Evolutionary conservation across 2,888 invertebrate genomes (phyloP).

Genomic region (Aphidoletes aphidimyza): DNA sequence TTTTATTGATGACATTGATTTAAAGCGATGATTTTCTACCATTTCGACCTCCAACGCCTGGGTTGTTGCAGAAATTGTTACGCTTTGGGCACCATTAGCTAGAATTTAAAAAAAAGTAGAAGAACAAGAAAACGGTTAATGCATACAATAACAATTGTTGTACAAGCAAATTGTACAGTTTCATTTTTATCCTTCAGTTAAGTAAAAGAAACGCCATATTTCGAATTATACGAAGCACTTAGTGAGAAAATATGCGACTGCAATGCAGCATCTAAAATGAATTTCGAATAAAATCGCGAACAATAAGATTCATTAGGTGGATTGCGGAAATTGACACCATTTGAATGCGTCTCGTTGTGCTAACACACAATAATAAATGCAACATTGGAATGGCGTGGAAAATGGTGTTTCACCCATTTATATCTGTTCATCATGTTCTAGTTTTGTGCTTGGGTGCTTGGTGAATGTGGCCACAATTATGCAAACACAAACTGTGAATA

Average conservation of each 20-base stretch:
- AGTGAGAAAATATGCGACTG: background rate
- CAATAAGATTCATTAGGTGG: conserved; percentile 39
- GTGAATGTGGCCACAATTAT: background rate
- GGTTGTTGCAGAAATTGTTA: background rate
- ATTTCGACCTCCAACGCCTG: background rate
- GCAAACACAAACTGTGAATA: background rate
- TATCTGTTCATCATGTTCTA: too few relatives aligned
- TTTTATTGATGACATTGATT: conserved; percentile 35
- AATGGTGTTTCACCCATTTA: too few relatives aligned
- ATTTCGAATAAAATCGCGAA: background rate
- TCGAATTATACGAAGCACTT: background rate
- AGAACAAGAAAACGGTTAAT: background rate
- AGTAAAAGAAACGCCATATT: background rate
- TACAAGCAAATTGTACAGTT: conserved; percentile 5
- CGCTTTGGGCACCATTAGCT: background rate
- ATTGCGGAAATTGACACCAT: conserved; percentile 46
- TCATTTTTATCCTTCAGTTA: background rate
- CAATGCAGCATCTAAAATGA: conserved; percentile 30
- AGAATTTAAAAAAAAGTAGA: background rate
- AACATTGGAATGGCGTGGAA: too few relatives aligned
- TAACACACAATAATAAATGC: background rate
- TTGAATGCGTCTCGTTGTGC: background rate
- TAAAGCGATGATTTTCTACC: background rate
- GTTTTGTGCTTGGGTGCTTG: too few relatives aligned
- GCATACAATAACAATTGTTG: background rate